phyloP scores from a whole-genome alignment of 2,113 vertebrate genomes.

The Salvator merianae region DNA sequence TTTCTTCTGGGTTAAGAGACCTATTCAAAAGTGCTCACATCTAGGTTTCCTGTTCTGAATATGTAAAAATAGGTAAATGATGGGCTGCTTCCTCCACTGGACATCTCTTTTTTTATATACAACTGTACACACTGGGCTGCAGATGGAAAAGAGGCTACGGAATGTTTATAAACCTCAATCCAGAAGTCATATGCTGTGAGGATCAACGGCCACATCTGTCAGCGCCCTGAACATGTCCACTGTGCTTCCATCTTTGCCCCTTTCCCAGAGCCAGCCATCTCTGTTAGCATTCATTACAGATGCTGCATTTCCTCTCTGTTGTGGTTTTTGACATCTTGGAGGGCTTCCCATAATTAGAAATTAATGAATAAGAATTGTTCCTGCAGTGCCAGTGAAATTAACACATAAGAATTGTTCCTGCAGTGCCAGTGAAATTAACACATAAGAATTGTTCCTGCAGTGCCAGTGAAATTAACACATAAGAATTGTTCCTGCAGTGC shows the following conservation, averaged over 20 bases:
- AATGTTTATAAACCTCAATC: not conserved
- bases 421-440: not conserved
- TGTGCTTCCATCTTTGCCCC: too few species aligned
- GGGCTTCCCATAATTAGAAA: not conserved
- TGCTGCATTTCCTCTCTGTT: too few species aligned
- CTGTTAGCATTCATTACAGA: too few species aligned
- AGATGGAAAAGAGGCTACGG: not conserved
- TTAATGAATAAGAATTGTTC: not conserved
- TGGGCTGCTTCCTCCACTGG: not conserved
- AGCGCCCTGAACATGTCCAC: too few species aligned
- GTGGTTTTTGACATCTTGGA: not conserved
- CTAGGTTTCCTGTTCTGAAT: not conserved
- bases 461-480: not conserved
- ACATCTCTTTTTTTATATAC: too few species aligned
- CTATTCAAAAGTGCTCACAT: not conserved
- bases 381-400: not conserved
- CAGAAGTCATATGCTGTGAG: not conserved
- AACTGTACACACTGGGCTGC: not conserved
- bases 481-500: not conserved
- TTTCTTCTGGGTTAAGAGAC: not conserved
- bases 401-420: constrained; percentile 3
- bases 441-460: not conserved
- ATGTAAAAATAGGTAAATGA: too few species aligned
- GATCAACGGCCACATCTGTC: not conserved
- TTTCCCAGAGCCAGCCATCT: too few species aligned